Evolutionary conservation across 92 coral and sea anemone species (phyloP), one percentile per base, ranked within the genome.

Genomic region (Palythoa heliodiscus): DNA sequence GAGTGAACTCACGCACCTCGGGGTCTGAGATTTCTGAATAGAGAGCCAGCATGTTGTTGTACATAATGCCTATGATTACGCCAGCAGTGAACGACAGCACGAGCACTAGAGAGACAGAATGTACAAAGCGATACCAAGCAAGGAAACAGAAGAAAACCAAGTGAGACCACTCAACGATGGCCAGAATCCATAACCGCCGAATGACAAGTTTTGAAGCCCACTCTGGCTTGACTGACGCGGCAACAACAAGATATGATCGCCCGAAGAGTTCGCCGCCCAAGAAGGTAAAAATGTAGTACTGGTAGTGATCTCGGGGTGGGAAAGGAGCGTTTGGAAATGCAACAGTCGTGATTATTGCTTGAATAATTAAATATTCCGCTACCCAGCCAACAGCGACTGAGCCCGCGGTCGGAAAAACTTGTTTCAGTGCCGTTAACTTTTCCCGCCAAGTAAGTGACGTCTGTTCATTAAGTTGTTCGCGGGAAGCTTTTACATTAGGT

Each of bases 301-400:
- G 92, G 83, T 94, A 94, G 83, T 94, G 98, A 75, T 94, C 98
- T 19, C 98, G 87, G 15, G 98, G 98, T 3, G 98, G 95, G 61
- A 94, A 94, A 25, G 98, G 98, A 3, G 98, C 98, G 83, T 91
- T 83, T 50, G 90, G 89, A 63, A 94, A 94, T n/a, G 98, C 98
- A 66, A 94, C 90, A 11, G 95, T 94, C 1, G 98, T 94, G 79
- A 94, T 78, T 25, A 92, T 93, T 69, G 98, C 89, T 72, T 94
- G 98, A 50, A 94, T 92, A 75, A 94, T 94, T 37, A 94, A 77
- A 40, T 94, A 94, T 77, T 94, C 98, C 14, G 95, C 93, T 22
- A 88, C 90, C 95, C 98, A 94, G 19, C 95, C 98, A 70, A 93
- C n/a, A 83, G 92, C 82, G 29, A 94, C 92, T 19, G 95, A 89